These are phyloP conservation scores for Lepisosteus osseus DNA, from an alignment of 2,113 vertebrate species.

Conservation along the genomic window DNA sequence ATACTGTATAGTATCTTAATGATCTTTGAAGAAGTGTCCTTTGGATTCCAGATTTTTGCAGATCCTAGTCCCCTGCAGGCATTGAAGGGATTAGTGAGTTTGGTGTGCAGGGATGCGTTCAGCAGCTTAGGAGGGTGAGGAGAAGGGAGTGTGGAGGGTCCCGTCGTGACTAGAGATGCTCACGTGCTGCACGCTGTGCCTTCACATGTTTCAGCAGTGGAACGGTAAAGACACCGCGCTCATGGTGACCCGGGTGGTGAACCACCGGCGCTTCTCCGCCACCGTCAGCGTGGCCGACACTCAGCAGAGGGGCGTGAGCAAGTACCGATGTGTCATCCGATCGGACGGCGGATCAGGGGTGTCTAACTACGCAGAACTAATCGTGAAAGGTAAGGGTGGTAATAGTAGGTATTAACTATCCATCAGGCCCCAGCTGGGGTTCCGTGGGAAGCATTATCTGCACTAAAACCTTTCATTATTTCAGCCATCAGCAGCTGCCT, in stretches of 20 bases:
- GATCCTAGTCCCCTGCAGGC: too few species aligned
- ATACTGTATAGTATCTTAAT: too few species aligned
- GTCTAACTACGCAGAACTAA: conserved; percentile 93
- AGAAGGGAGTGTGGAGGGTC: too few species aligned
- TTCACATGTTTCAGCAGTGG: conserved; percentile 77
- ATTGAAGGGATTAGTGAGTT: too few species aligned
- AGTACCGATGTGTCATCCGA: conserved; percentile 91
- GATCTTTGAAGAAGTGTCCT: too few species aligned
- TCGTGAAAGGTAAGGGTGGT: conserved; percentile 84
- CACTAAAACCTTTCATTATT: conserved; percentile 38
- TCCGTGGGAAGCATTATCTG: conserved; percentile 26
- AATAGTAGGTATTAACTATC: conserved; percentile 25
- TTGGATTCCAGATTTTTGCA: too few species aligned
- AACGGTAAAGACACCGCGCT: conserved; percentile 88
- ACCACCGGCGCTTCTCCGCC: conserved; percentile 89
- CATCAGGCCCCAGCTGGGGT: conserved; percentile 23
- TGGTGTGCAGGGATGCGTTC: too few species aligned
- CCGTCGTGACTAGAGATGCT: too few species aligned
- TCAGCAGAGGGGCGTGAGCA: conserved; percentile 84
- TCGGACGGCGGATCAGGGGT: conserved; percentile 90
- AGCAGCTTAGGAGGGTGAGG: too few species aligned
- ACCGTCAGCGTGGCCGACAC: conserved; percentile 90
- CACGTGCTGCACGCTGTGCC: too few species aligned
- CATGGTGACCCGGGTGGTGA: conserved; percentile 94
- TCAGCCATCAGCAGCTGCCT: conserved; percentile 22